A percentile compares a stretch with the other conserved stretches of the same genome.
phyloP scores from a whole-genome alignment of 2,797 vertebrate species.

The Kryptolebias ocellatus region DNA sequence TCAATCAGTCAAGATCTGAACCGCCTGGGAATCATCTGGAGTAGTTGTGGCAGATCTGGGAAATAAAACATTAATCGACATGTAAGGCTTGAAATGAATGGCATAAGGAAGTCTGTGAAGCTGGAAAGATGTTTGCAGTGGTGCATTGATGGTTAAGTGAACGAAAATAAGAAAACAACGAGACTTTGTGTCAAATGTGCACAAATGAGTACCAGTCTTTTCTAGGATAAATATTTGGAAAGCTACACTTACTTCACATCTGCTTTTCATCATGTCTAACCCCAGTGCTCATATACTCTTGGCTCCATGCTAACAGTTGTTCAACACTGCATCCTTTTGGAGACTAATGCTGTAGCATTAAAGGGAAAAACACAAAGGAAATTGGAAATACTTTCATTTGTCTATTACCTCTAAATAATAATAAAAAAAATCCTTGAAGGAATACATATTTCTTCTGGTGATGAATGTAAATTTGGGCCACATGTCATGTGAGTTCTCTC shows the following conservation, averaged over 20 bases:
- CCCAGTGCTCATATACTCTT: background rate
- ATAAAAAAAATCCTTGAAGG: too few relatives aligned
- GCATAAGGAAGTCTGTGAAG: background rate
- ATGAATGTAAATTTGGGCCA: background rate
- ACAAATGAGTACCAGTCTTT: slow-evolving; percentile 20
- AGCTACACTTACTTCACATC: slow-evolving; percentile 42
- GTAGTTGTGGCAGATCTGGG: slow-evolving; percentile 13
- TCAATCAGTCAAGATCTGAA: background rate
- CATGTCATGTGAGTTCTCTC: background rate
- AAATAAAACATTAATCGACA: background rate
- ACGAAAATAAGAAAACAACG: slow-evolving; percentile 1
- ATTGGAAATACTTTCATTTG: too few relatives aligned
- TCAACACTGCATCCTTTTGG: background rate
- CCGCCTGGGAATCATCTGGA: background rate
- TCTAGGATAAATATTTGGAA: slow-evolving; percentile 47
- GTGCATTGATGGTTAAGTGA: background rate
- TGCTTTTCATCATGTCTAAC: slow-evolving; percentile 44
- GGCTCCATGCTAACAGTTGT: background rate
- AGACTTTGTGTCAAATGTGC: slow-evolving; percentile 31
- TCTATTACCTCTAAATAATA: too few relatives aligned
- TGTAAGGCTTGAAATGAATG: background rate
- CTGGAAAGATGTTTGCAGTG: background rate
- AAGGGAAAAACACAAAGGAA: background rate
- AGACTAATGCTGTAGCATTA: background rate
- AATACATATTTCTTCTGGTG: background rate